These are phyloP conservation scores for Mesitornis unicolor DNA, from an alignment of 2,113 vertebrate genomes.

Conservation along the genomic window DNA sequence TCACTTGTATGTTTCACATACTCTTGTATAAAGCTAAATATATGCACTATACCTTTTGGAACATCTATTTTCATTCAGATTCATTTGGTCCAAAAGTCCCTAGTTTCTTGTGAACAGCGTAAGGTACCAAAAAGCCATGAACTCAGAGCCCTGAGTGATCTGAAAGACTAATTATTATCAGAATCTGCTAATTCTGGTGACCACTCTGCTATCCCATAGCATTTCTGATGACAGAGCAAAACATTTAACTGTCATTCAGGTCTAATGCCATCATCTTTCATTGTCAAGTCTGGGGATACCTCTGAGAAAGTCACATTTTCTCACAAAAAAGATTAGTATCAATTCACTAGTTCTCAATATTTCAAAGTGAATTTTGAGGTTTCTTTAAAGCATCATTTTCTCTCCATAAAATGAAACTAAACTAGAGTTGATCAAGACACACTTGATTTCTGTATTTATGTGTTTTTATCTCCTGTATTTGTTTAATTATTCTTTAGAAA, in stretches of 20 bases:
- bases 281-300: neutral
- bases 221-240: neutral
- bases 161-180: neutral
- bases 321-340: neutral
- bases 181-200: neutral
- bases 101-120: neutral
- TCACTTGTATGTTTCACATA: neutral
- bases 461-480: neutral
- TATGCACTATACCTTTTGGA: neutral
- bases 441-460: neutral
- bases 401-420: neutral
- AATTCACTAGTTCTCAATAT: neutral
- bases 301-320: neutral
- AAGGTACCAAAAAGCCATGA: neutral
- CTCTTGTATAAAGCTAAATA: neutral
- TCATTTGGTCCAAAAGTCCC: neutral
- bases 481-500: neutral
- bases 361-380: neutral
- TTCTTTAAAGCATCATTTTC: neutral
- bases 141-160: neutral
- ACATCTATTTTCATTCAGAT: neutral
- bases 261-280: neutral
- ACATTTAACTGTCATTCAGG: neutral
- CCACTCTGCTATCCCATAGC: neutral
- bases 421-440: neutral